Evolutionary conservation across 2,888 invertebrate species (phyloP).

Genomic region (Tinea pellionella): DNA sequence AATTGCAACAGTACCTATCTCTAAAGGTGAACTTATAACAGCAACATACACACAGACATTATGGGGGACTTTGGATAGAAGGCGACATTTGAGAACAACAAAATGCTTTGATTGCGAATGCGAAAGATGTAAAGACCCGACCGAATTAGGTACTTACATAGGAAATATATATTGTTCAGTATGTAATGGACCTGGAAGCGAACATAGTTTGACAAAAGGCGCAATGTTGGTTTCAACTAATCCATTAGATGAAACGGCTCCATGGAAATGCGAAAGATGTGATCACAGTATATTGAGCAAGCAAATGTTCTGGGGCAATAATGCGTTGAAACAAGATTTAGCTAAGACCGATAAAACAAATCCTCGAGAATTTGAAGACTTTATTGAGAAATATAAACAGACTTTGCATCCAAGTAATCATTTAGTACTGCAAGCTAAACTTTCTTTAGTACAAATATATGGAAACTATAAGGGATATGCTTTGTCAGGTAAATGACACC

Average conservation of each 20-base stretch:
- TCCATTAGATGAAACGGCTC: conserved; percentile 68
- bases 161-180: conserved; percentile 74
- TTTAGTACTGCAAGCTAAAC: conserved; percentile 75
- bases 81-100: conserved; percentile 68
- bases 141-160: conserved; percentile 73
- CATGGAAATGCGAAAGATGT: conserved; percentile 77
- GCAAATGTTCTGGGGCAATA: conserved; percentile 72
- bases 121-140: conserved; percentile 74
- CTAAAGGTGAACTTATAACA: conserved; percentile 74
- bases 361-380: conserved; percentile 71
- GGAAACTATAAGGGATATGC: conserved; percentile 70
- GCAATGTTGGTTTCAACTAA: conserved; percentile 70
- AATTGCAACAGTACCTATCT: conserved; percentile 73
- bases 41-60: conserved; percentile 78
- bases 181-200: conserved; percentile 61
- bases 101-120: conserved; percentile 80
- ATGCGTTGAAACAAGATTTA: conserved; percentile 71
- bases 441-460: conserved; percentile 76
- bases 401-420: conserved; percentile 76
- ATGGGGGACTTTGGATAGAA: conserved; percentile 75
- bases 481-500: conserved; percentile 55
- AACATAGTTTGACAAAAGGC: conserved; percentile 26
- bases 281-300: conserved; percentile 64
- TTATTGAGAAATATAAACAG: conserved; percentile 71
- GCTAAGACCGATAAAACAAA: conserved; percentile 60